Conservation (phyloP, 1,140 invertebrate species). For the Littorina saxatilis region DNA sequence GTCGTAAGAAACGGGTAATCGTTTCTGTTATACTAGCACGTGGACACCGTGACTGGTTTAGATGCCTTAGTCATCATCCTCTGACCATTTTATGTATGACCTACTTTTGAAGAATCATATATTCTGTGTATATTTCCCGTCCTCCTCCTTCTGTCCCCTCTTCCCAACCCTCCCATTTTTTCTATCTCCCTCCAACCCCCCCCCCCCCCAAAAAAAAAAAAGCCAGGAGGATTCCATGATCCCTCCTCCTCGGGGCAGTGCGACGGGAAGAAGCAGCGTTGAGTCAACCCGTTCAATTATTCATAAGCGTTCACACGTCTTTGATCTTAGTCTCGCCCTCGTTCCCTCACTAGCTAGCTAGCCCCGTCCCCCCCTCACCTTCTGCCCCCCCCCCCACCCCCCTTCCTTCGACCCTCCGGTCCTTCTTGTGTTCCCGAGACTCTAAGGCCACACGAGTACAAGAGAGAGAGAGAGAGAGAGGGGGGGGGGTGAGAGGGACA, state of each 20-base stretch:
- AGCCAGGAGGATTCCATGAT: neutral
- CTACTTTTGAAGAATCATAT: no score
- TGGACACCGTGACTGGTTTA: no score
- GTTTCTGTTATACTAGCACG: no score
- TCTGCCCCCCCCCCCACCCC: neutral
- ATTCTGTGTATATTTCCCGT: no score
- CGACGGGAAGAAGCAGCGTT: neutral
- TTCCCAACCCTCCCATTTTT: neutral
- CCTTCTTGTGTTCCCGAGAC: neutral
- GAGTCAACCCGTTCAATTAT: constrained; percentile 26
- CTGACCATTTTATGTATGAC: no score
- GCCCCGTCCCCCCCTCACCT: neutral
- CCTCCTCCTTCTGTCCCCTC: neutral
- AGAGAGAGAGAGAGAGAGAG: neutral
- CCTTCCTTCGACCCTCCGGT: neutral
- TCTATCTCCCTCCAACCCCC: neutral
- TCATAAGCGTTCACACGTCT: constrained; percentile 22
- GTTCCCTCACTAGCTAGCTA: neutral
- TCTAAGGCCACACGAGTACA: neutral
- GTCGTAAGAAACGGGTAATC: no score
- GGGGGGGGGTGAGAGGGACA: neutral
- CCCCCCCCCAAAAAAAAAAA: no score
- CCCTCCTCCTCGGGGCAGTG: neutral
- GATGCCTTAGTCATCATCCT: no score
- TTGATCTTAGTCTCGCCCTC: constrained; percentile 12